Evolutionary conservation across 2,113 vertebrate species (phyloP).

Genomic region (Galeopterus variegatus): DNA sequence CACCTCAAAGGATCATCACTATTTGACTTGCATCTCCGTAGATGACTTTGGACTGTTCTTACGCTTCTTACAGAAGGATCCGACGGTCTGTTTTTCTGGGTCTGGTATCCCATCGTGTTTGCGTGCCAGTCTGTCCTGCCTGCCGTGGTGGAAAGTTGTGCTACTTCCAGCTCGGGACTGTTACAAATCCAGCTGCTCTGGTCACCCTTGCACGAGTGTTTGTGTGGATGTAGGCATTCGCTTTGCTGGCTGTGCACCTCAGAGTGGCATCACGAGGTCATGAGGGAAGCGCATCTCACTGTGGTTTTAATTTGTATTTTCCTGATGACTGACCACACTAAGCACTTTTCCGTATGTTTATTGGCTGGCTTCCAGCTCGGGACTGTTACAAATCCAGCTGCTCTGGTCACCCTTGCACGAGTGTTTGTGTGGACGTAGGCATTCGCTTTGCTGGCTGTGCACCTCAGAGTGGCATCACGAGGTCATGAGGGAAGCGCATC

Average conservation of each 20-base stretch:
- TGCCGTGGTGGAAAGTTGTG: too few relatives aligned
- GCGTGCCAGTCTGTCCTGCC: background rate
- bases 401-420: background rate
- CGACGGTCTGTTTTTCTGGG: background rate
- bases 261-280: background rate
- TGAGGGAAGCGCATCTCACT: background rate
- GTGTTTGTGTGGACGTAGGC: background rate
- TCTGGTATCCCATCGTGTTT: too few relatives aligned
- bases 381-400: background rate
- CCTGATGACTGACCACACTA: too few relatives aligned
- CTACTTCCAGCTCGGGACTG: too few relatives aligned
- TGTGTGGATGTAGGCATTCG: background rate
- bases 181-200: background rate
- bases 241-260: fast-evolving
- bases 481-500: background rate
- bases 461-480: fast-evolving
- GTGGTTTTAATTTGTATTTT: too few relatives aligned
- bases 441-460: fast-evolving
- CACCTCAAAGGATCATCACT: background rate
- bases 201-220: fast-evolving
- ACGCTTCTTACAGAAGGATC: background rate
- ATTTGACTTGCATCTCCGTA: too few relatives aligned
- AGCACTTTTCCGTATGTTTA: too few relatives aligned
- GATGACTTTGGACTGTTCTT: background rate
- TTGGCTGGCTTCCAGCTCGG: too few relatives aligned